These are phyloP conservation scores for Catharus fuscescens DNA, from an alignment of 2,113 vertebrate genomes.

Conservation along the genomic window DNA sequence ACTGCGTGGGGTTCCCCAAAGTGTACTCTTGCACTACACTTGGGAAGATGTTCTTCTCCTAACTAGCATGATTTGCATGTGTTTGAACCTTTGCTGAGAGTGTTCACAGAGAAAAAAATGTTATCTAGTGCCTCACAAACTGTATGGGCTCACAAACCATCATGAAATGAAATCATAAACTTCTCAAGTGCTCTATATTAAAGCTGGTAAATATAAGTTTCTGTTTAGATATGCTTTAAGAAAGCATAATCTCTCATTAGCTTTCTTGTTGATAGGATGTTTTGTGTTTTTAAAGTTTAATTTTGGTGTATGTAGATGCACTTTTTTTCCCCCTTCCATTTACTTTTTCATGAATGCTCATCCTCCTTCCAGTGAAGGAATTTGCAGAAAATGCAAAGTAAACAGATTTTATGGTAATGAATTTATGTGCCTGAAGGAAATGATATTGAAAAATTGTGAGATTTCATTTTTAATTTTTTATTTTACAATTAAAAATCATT, in stretches of 20 bases:
- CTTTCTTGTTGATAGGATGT: neutral
- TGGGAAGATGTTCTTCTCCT: neutral
- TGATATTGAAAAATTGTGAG: neutral
- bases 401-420: neutral
- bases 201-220: neutral
- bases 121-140: neutral
- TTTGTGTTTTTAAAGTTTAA: neutral
- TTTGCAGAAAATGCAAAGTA: neutral
- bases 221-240: neutral
- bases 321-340: neutral
- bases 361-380: neutral
- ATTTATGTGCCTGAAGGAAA: neutral
- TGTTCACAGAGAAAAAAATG: neutral
- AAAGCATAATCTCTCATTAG: neutral
- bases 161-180: neutral
- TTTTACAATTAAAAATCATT: neutral
- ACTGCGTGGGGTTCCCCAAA: neutral
- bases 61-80: neutral
- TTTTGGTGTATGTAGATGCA: neutral
- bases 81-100: neutral
- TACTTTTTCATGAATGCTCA: neutral
- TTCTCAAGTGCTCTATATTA: neutral
- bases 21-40: neutral
- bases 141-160: neutral
- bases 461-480: neutral